Conservation (phyloP, 1,140 invertebrate species). For the Spodoptera frugiperda region DNA sequence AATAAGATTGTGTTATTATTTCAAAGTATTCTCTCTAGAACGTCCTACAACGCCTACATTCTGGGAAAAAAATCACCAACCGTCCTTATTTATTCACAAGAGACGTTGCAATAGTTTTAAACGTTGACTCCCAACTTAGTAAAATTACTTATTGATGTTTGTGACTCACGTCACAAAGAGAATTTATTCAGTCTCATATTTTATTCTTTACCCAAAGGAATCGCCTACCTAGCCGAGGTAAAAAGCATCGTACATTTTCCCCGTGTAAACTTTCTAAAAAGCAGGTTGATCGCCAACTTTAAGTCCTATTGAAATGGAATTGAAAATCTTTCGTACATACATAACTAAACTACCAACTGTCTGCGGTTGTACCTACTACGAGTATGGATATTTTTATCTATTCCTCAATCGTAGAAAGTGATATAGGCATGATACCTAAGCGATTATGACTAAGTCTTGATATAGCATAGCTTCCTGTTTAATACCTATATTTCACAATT, state of each 20-base stretch:
- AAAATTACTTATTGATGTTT: constrained; percentile 38
- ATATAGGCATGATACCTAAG: no score
- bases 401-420: no score
- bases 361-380: no score
- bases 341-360: no score
- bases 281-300: constrained; percentile 12
- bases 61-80: no score
- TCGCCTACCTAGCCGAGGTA: constrained; percentile 27
- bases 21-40: neutral
- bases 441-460: no score
- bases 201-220: constrained; percentile 38
- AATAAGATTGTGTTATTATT: constrained; percentile 21
- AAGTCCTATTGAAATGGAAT: constrained; percentile 3
- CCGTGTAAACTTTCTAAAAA: constrained; percentile 14
- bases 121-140: neutral
- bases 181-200: constrained; percentile 43
- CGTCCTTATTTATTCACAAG: neutral
- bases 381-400: no score
- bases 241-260: constrained; percentile 30
- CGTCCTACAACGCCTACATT: no score
- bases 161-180: constrained; percentile 8
- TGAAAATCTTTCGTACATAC: neutral
- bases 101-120: constrained; percentile 16
- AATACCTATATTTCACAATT: no score
- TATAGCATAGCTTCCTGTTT: neutral